Evolutionary conservation across 2,113 vertebrate genomes (phyloP).

Genomic region (Halichoerus grypus): DNA sequence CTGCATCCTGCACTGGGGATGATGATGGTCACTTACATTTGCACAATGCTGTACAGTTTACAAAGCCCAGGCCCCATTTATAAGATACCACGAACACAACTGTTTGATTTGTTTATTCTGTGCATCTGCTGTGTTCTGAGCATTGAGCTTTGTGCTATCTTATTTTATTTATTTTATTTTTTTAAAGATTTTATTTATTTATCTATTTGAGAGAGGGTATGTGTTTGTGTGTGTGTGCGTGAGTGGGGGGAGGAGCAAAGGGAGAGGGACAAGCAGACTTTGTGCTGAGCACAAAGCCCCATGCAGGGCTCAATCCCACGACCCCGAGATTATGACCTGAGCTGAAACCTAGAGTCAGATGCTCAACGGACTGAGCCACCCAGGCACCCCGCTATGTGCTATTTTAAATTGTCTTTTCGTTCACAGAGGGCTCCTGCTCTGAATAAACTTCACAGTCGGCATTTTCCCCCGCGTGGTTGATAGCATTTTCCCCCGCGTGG

Average conservation of each 20-base stretch:
- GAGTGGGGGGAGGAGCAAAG: neutral
- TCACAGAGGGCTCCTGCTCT: neutral
- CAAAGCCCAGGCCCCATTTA: neutral
- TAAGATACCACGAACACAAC: neutral
- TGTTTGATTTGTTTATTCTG: neutral
- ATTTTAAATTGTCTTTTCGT: neutral
- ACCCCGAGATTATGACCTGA: neutral
- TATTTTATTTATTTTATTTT: neutral
- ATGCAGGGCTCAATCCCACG: neutral
- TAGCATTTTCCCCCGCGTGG: neutral
- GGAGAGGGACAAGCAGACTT: neutral
- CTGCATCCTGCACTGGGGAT: neutral
- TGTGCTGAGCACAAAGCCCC: neutral
- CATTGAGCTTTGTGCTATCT: neutral
- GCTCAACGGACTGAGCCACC: neutral
- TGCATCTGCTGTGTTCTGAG: neutral
- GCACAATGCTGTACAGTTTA: neutral
- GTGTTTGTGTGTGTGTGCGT: too few species aligned
- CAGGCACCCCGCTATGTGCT: neutral
- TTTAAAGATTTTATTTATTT: neutral
- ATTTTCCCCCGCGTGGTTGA: neutral
- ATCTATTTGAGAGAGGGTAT: neutral
- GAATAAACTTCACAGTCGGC: neutral
- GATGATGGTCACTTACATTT: neutral
- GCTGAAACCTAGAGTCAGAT: neutral